Base-by-base conservation (phyloP, 2,797 vertebrate species). In the Pipistrellus pipistrellus region DNA sequence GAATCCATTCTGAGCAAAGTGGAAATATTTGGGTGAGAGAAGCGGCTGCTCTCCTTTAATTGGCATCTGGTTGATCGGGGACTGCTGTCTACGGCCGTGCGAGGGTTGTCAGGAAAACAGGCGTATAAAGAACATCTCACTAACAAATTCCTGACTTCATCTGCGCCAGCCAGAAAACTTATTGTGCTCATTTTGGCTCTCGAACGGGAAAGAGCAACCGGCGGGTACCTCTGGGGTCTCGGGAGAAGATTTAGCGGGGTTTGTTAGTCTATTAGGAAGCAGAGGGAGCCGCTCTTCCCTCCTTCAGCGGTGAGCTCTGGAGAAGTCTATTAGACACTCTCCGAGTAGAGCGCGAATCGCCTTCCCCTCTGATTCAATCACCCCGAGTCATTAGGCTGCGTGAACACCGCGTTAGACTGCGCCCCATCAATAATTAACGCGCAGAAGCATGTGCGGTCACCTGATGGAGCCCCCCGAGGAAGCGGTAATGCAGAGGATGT, bases 351-450 rank as follows among this genome's bases (percentile, higher is more conserved):
- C 57, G 13, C 1, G 53, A 41, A 3, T 96, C 82, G 46, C 96
- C 69, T 90, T 96, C 80, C 86, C 77, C 59, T 92, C 88, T 92
- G 95, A 96, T 93, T 96, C 94, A 90, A 69, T 96, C 93, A 94
- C 92, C 90, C 71, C 0, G 46, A 85, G 84, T 94, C 95, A 93
- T 96, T 93, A 96, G 93, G 95, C 90, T 90, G 95, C 57, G 88
- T 35, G 93, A 94, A 95, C 57, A 87, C 68, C 82, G 35, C 93
- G 94, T 95, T 85, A 87, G 93, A 78, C 83, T 62, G 76, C 17
- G 44, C 75, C 6, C 85, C 84, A 93, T 96, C 89, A 97, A 97
- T 96, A 96, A 97, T 97, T 97, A 94, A 96, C 95, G 83, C 0
- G 4, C 35, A 80, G 84, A 94, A 78, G 48, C 46, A n/a, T 46